These are phyloP conservation scores for Dinothrombium tinctorium DNA, from an alignment of 1,140 invertebrate genomes.

Conservation along the genomic window DNA sequence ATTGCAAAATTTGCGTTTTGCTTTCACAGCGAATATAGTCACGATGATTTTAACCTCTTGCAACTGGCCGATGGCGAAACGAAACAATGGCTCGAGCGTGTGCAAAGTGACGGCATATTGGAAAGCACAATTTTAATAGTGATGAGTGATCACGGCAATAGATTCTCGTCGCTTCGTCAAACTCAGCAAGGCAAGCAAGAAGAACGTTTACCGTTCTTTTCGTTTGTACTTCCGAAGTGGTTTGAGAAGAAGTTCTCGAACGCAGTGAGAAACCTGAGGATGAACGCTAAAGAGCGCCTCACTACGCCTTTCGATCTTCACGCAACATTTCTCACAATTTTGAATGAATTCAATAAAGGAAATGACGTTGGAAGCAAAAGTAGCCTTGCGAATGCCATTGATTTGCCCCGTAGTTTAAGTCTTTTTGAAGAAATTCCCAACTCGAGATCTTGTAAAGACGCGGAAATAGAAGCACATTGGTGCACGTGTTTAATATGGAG, in stretches of 20 bases:
- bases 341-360: conserved; percentile 26
- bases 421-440: conserved; percentile 31
- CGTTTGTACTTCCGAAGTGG: conserved; percentile 42
- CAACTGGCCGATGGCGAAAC: conserved; percentile 46
- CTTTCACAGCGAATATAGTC: conserved; percentile 68
- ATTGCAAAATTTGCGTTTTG: conserved; percentile 56
- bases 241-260: conserved; percentile 33
- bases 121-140: conserved; percentile 56
- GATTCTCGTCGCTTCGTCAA: conserved; percentile 44
- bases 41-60: conserved; percentile 56
- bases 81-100: conserved; percentile 32
- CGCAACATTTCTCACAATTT: conserved; percentile 36
- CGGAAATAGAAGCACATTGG: conserved; percentile 78
- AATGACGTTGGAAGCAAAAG: conserved; percentile 23
- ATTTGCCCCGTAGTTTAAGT: conserved; percentile 33
- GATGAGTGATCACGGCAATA: conserved; percentile 69
- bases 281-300: conserved; percentile 36
- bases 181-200: conserved; percentile 71
- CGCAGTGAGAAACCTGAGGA: conserved; percentile 34
- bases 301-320: conserved; percentile 59
- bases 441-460: conserved; percentile 50
- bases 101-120: conserved; percentile 20
- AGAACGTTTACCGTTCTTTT: conserved; percentile 62
- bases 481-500: conserved; percentile 67
- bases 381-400: conserved; percentile 2